Conservation (phyloP, 2,888 invertebrate genomes). For the Griposia aprilina region DNA sequence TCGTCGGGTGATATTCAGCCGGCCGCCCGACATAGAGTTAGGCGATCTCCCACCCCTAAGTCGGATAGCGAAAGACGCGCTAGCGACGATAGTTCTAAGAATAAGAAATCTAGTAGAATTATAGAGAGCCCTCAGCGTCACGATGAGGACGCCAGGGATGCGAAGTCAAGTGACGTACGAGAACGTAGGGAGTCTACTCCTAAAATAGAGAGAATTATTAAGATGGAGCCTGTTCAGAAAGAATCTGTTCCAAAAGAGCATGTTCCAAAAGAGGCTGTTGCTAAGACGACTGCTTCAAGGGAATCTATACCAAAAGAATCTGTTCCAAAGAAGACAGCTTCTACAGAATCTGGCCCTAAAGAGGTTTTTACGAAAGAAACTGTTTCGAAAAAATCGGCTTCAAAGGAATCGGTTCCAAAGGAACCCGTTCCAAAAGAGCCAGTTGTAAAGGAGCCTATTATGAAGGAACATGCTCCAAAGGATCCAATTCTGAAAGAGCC, state of each 20-base stretch:
- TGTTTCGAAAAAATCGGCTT: constrained; percentile 26
- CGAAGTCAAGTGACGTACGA: constrained; percentile 39
- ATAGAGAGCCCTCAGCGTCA: constrained; percentile 55
- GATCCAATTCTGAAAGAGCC: constrained; percentile 22
- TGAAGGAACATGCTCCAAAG: constrained; percentile 24
- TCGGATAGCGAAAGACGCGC: constrained; percentile 72
- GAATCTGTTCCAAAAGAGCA: constrained; percentile 34
- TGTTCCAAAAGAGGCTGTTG: constrained; percentile 29
- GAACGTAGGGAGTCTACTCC: constrained; percentile 49
- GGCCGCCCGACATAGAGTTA: constrained; percentile 78
- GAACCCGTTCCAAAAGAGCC: constrained; percentile 20
- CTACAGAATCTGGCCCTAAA: constrained; percentile 21
- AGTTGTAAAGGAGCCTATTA: constrained; percentile 25
- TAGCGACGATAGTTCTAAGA: constrained; percentile 79
- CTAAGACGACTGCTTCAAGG: constrained; percentile 14
- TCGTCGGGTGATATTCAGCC: constrained; percentile 82
- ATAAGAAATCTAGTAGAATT: constrained; percentile 66
- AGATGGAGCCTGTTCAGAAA: constrained; percentile 46
- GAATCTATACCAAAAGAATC: constrained; percentile 39
- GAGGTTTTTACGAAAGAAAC: constrained; percentile 25
- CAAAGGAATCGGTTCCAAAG: constrained; percentile 16
- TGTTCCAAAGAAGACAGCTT: constrained; percentile 9
- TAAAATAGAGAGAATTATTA: constrained; percentile 50
- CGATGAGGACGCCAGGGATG: constrained; percentile 46
- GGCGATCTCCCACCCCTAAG: constrained; percentile 84